A percentile compares a stretch with the other conserved stretches of the same genome.
Conservation (phyloP, 2,888 invertebrate genomes). For the Drosophila meridionalis region DNA sequence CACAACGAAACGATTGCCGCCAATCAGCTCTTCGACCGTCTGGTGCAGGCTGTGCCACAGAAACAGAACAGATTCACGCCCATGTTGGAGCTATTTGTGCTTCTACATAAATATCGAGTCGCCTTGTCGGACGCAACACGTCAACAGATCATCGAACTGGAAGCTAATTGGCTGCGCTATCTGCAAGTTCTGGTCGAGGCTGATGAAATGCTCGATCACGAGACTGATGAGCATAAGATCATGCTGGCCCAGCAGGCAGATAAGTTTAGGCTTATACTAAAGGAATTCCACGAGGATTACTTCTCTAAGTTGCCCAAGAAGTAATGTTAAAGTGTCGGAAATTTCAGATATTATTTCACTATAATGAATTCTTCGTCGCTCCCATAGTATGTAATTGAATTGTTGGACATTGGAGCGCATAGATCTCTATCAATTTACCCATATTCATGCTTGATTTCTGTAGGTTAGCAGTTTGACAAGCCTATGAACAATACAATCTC, state of each 20-base stretch:
- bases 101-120: constrained; percentile 91
- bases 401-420: no score
- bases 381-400: no score
- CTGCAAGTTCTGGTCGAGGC: constrained; percentile 89
- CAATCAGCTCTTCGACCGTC: constrained; percentile 89
- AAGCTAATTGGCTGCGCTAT: constrained; percentile 89
- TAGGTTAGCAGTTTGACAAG: no score
- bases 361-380: no score
- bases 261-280: constrained; percentile 89
- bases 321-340: constrained; percentile 7
- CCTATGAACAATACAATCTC: no score
- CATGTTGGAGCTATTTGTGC: constrained; percentile 90
- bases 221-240: constrained; percentile 91
- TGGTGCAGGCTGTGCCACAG: constrained; percentile 88
- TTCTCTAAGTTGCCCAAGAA: constrained; percentile 88
- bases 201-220: constrained; percentile 90
- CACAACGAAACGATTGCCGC: constrained; percentile 90
- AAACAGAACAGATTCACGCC: constrained; percentile 91
- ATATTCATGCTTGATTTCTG: no score
- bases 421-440: no score
- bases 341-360: not conserved
- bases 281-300: constrained; percentile 89
- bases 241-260: constrained; percentile 90
- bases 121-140: constrained; percentile 86
- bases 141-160: constrained; percentile 72